A percentile compares a stretch with the other conserved stretches of the same genome.
These are phyloP conservation scores for Tursiops truncatus DNA, from an alignment of 2,113 vertebrate genomes.

Conservation along the genomic window DNA sequence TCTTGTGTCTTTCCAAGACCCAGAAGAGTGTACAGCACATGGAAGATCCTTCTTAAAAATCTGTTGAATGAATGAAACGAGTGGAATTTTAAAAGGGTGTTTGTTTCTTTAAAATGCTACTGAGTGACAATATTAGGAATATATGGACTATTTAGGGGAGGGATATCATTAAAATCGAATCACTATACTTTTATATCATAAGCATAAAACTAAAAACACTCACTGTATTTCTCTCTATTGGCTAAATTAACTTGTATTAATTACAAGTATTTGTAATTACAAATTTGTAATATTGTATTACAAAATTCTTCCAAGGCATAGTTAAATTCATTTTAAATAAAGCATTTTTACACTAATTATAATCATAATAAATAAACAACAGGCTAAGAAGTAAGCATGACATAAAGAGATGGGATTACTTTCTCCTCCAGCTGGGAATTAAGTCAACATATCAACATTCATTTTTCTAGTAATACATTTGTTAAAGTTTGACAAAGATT, in stretches of 20 bases:
- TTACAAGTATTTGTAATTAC: no score
- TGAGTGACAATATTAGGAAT: not conserved
- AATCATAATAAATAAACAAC: not conserved
- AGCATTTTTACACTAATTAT: not conserved
- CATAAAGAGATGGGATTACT: not conserved
- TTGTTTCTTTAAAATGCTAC: not conserved
- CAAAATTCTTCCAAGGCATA: not conserved
- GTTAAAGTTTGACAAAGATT: not conserved
- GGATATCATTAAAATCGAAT: not conserved
- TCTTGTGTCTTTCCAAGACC: not conserved
- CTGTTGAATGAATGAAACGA: not conserved
- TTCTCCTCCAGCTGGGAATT: not conserved
- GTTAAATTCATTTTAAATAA: not conserved
- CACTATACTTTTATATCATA: not conserved
- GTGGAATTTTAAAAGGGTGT: not conserved
- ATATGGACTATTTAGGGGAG: not conserved
- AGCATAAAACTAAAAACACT: slow-evolving; percentile 6
- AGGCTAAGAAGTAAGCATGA: not conserved
- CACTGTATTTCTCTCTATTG: slow-evolving; percentile 18
- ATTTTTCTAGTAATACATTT: slow-evolving; percentile 13
- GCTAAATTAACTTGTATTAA: not conserved
- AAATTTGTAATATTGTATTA: not conserved
- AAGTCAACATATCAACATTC: not conserved
- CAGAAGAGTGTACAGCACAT: not conserved
- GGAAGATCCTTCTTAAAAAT: not conserved